Conservation (phyloP, 23 tunicate genomes). For the Styela clava region DNA sequence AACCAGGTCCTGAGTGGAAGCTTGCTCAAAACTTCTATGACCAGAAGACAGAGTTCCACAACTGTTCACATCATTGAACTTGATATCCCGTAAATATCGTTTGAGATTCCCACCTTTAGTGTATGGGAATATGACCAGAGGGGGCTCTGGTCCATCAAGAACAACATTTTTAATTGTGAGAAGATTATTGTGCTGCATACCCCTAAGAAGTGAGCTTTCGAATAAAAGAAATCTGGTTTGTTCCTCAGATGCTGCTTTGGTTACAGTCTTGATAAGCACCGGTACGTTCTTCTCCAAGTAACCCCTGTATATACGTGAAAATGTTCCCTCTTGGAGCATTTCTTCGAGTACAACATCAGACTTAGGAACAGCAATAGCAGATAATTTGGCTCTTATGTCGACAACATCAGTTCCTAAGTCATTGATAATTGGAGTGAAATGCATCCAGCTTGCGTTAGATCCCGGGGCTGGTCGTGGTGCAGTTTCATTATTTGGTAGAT, state of each 20-base stretch:
- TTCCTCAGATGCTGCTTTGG: constrained; percentile 78
- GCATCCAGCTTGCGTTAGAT: constrained; percentile 53
- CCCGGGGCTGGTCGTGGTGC: constrained; percentile 10
- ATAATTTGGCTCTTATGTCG: constrained; percentile 56
- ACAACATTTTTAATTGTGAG: constrained; percentile 61
- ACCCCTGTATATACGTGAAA: constrained; percentile 74
- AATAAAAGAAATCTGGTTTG: constrained; percentile 68
- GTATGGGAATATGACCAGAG: constrained; percentile 57
- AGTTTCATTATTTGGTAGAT: constrained; percentile 72
- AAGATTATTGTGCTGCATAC: constrained; percentile 77
- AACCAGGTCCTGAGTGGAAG: constrained; percentile 75
- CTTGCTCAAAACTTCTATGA: constrained; percentile 54
- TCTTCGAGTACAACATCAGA: constrained; percentile 41
- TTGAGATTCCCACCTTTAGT: constrained; percentile 82
- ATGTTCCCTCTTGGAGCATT: constrained; percentile 73
- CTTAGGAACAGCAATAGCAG: constrained; percentile 60
- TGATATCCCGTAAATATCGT: constrained; percentile 68
- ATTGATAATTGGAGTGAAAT: constrained; percentile 72
- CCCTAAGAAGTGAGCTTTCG: constrained; percentile 71
- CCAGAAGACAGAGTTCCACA: constrained; percentile 41
- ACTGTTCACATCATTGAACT: constrained; percentile 21
- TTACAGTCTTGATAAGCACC: constrained; percentile 68
- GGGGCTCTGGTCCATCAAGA: constrained; percentile 39
- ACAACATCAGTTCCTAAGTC: constrained; percentile 76
- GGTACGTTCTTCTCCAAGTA: constrained; percentile 37